Base-by-base conservation (phyloP, 2,113 vertebrate genomes). In the Hepsetus odoe region DNA sequence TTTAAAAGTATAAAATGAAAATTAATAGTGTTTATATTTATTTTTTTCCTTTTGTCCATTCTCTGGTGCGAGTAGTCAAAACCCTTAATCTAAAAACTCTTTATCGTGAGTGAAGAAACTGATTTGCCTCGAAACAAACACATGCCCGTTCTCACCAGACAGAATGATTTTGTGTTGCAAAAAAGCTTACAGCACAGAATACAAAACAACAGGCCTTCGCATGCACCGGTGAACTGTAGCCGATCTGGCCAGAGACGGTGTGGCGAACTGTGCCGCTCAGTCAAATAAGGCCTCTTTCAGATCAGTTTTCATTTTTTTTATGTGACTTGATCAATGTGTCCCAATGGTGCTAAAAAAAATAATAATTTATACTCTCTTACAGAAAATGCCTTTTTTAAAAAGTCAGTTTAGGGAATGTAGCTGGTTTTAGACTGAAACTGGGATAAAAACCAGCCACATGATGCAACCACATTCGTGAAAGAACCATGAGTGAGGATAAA, bases 141-240 rank as follows among this genome's bases (percentile, higher is more conserved):
- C 44, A 35, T 16, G 13, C 12, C 5, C 33, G 22, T 51, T 11
- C 51, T 6, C 56, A 35, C 30, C 40, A 30, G 38, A 56, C 42
- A 56, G 18, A 55, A 14, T 22, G 40, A 32, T 32, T 69, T 46
- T 53, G 58, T 35, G n/a, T 40, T 51, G 59, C 24, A 38, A 16
- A 72, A 72, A 44, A 35, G 49, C 74, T 76, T 65, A 76, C 58
- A 56, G 14, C 46, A 55, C 53, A 33, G 30, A 82, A 78, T 22
- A 44, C 20, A 24, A 73, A 68, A 72, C 75, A 74, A 69, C 42
- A 22, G 62, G 20, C 30, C 14, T 28, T 24, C 28, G 44, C 26
- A 9, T 46, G 40, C 51, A 46, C 59, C 8, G 30, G 26, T 13
- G 42, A 68, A 35, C 58, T 4, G 26, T 53, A 30, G 14, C 11